Percentiles rank a stretch among this genome's conserved stretches.
Conservation (phyloP, 2,113 vertebrate species). For the Narcine bancroftii region DNA sequence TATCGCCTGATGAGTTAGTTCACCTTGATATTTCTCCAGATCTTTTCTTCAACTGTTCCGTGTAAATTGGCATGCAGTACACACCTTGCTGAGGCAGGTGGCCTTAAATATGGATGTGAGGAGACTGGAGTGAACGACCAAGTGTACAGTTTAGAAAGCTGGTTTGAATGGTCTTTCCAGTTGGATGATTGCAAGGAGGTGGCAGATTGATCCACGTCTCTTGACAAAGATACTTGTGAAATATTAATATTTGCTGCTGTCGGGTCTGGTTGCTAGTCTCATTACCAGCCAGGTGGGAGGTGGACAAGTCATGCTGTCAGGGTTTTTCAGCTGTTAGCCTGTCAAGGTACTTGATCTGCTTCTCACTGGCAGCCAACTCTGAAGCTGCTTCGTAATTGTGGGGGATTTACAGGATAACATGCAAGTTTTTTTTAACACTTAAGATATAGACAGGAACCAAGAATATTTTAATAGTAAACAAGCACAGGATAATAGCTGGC, state of each 20-base stretch:
- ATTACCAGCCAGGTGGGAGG: constrained; percentile 53
- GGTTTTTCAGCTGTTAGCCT: constrained; percentile 14
- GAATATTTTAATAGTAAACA: background rate
- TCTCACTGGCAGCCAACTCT: background rate
- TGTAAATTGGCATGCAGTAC: background rate
- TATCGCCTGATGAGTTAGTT: background rate
- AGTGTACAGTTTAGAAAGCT: background rate
- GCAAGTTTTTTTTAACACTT: background rate
- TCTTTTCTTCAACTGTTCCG: background rate
- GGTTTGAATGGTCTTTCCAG: constrained; percentile 51
- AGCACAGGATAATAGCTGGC: background rate
- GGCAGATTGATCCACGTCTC: constrained; percentile 52
- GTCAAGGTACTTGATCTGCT: constrained; percentile 16
- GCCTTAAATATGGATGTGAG: constrained; percentile 14
- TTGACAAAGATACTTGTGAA: constrained; percentile 52
- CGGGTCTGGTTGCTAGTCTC: constrained; percentile 51
- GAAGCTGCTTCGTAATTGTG: constrained; percentile 11
- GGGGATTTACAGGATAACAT: background rate
- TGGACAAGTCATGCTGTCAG: constrained; percentile 44
- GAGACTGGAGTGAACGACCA: background rate
- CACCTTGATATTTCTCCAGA: background rate
- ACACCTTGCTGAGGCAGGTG: background rate
- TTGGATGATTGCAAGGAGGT: constrained; percentile 48
- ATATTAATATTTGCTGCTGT: constrained; percentile 54
- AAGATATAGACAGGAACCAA: background rate